Evolutionary conservation across 2,797 vertebrate genomes (phyloP).

Genomic region (Hoplostethus atlanticus): DNA sequence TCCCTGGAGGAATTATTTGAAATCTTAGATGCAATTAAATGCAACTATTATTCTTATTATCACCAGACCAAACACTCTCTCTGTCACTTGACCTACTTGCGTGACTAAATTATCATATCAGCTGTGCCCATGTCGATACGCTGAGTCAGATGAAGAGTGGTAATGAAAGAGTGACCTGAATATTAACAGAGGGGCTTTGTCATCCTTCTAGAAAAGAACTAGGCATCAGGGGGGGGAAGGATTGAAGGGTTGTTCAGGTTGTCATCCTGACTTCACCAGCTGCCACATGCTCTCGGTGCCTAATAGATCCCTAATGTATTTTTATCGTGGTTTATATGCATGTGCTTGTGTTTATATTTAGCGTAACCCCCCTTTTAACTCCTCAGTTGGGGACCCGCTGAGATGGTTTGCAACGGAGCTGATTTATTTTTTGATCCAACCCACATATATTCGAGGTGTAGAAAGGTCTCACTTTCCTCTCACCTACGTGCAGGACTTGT

Average conservation of each 20-base stretch:
- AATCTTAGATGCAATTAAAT: slow-evolving; percentile 52
- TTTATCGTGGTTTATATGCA: slow-evolving; percentile 52
- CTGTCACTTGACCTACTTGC: slow-evolving; percentile 62
- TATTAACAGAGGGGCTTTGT: slow-evolving; percentile 63
- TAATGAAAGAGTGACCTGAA: slow-evolving; percentile 66
- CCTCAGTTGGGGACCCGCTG: slow-evolving; percentile 62
- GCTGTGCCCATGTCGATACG: slow-evolving; percentile 54
- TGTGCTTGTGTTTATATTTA: slow-evolving; percentile 75
- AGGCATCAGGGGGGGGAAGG: slow-evolving; percentile 15
- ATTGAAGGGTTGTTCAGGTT: slow-evolving; percentile 5
- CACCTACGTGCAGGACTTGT: slow-evolving; percentile 44
- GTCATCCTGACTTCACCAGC: slow-evolving; percentile 11
- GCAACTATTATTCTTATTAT: slow-evolving; percentile 53
- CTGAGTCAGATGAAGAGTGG: slow-evolving; percentile 50
- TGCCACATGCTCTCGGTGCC: slow-evolving; percentile 20
- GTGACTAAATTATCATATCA: slow-evolving; percentile 67
- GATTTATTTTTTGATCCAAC: slow-evolving; percentile 79
- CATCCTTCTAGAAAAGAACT: slow-evolving; percentile 32
- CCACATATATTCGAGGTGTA: slow-evolving; percentile 61
- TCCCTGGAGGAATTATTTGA: slow-evolving; percentile 46
- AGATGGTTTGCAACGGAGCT: slow-evolving; percentile 62
- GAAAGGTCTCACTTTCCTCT: slow-evolving; percentile 68
- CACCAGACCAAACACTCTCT: slow-evolving; percentile 40
- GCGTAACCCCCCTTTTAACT: slow-evolving; percentile 41
- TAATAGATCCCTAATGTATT: slow-evolving; percentile 49